Evolutionary conservation across 37 sponge, comb jelly and placozoan species (phyloP), one percentile per base, ranked within the genome.

Genomic region (Agelas oroides): DNA sequence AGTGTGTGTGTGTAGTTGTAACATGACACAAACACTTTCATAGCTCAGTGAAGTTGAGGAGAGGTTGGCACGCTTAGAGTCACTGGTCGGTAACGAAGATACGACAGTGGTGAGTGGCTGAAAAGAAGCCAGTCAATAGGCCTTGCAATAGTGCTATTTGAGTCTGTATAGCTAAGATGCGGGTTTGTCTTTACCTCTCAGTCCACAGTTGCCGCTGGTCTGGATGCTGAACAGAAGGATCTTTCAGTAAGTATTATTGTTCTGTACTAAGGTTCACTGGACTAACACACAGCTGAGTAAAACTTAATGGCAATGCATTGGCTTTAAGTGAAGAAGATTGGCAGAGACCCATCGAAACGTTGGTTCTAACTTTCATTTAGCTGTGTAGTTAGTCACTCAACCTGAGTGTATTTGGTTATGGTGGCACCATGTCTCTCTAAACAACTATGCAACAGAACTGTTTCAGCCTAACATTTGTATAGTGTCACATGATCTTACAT

Each of bases 11-110:
- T 18, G 18, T 56, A 18, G 15, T 19, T 18, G n/a, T n/a, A n/a
- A n/a, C n/a, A n/a, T n/a, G n/a, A 55, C 63, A 36, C 46, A 12
- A 12, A 8, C 3, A 12, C 6, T 71, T 32, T 61, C 25, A 25
- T 62, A 90, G 90, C 53, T 90, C 76, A 90, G 90, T 80, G 81
- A 84, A 35, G 70, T 90, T 19, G 90, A 90, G 46, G 37, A 79
- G 68, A 24, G 90, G 12, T 61, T 90, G 63, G 69, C 76, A 13
- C 66, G 35, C 19, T 60, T 90, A 24, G 90, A 90, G 73, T 41
- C 46, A 3, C 35, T 90, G 59, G 90, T 90, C 1, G 90, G 90
- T 0, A 65, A 65, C n/a, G 35, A 65, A 41, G 81, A 90, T 19
- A 63, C 69, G 1, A 59, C 59, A 37, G 81, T 80, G 75, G 90